Percentiles rank a stretch among this genome's conserved stretches.
Evolutionary conservation across 2,888 invertebrate genomes (phyloP).

Genomic region (Cheilosia variabilis): DNA sequence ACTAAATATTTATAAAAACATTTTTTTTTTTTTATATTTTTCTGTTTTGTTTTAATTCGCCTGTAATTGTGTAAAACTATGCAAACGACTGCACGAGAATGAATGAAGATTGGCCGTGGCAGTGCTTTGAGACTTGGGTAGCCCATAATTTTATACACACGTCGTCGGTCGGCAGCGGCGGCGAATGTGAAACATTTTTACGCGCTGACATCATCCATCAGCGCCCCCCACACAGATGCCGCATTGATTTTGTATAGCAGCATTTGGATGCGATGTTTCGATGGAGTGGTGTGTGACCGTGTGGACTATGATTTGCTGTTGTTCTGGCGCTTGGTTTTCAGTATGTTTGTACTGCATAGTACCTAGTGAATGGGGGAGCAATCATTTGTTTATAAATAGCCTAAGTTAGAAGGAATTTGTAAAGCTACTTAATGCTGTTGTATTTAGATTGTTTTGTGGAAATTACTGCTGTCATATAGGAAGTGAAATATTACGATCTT

Average conservation of each 20-base stretch:
- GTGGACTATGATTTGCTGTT: not conserved
- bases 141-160: not conserved
- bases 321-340: constrained; percentile 14
- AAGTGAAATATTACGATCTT: not conserved
- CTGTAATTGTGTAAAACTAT: constrained; percentile 39
- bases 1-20: constrained; percentile 10
- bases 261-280: constrained; percentile 20
- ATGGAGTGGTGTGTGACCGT: not conserved
- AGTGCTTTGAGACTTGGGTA: constrained; percentile 20
- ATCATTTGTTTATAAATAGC: constrained; percentile 40
- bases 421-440: not conserved
- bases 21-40: not conserved
- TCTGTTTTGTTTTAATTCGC: not conserved
- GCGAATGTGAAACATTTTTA: constrained; percentile 59
- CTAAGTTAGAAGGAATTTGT: constrained; percentile 6
- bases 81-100: constrained; percentile 27
- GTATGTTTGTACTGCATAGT: not conserved
- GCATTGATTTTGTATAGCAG: not conserved
- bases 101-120: constrained; percentile 37
- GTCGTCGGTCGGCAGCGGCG: constrained; percentile 24
- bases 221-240: not conserved
- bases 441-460: no score
- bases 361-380: constrained; percentile 16
- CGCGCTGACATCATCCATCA: constrained; percentile 64
- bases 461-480: no score